A percentile compares a stretch with the other conserved stretches of the same genome.
These are phyloP conservation scores for Porites rus DNA, from an alignment of 92 coral and sea anemone species.

Conservation along the genomic window DNA sequence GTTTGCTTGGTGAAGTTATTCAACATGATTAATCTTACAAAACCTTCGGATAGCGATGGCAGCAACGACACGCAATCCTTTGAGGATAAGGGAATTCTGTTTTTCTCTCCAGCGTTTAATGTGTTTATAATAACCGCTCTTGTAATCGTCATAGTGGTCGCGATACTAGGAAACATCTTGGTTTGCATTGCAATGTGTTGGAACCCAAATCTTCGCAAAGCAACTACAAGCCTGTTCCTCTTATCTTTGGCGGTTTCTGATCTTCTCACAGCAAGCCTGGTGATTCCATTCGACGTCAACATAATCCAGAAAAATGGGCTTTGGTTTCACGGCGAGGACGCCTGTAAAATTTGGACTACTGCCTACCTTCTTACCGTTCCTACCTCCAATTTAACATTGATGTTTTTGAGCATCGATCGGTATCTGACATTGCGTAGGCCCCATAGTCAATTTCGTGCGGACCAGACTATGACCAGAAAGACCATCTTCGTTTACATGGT, in stretches of 20 bases:
- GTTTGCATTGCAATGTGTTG: slow-evolving; percentile 40
- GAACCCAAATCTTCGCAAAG: slow-evolving; percentile 51
- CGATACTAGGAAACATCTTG: slow-evolving; percentile 48
- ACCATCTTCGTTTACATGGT: slow-evolving; percentile 10
- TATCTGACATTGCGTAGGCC: slow-evolving; percentile 41
- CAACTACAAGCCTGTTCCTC: slow-evolving; percentile 53
- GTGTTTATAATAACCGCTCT: slow-evolving; percentile 17
- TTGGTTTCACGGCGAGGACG: slow-evolving; percentile 43
- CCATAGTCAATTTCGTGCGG: slow-evolving; percentile 39
- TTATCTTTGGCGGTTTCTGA: slow-evolving; percentile 53
- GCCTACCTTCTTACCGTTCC: slow-evolving; percentile 42
- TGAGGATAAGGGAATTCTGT: slow-evolving; percentile 3
- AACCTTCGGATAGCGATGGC: neutral
- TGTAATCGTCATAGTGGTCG: slow-evolving; percentile 25
- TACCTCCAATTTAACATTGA: slow-evolving; percentile 49
- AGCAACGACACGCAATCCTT: neutral
- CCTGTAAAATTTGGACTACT: slow-evolving; percentile 43
- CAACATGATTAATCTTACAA: slow-evolving; percentile 4
- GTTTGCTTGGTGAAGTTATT: neutral
- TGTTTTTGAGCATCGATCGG: slow-evolving; percentile 56
- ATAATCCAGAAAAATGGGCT: slow-evolving; percentile 21
- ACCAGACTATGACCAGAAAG: slow-evolving; percentile 22
- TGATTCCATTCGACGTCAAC: slow-evolving; percentile 51
- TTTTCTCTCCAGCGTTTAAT: slow-evolving; percentile 35
- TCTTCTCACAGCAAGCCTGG: slow-evolving; percentile 43